Percentiles rank a stretch among this genome's conserved stretches.
phyloP scores from a whole-genome alignment of 2,113 vertebrate species.

The Poeciliopsis prolifica region DNA sequence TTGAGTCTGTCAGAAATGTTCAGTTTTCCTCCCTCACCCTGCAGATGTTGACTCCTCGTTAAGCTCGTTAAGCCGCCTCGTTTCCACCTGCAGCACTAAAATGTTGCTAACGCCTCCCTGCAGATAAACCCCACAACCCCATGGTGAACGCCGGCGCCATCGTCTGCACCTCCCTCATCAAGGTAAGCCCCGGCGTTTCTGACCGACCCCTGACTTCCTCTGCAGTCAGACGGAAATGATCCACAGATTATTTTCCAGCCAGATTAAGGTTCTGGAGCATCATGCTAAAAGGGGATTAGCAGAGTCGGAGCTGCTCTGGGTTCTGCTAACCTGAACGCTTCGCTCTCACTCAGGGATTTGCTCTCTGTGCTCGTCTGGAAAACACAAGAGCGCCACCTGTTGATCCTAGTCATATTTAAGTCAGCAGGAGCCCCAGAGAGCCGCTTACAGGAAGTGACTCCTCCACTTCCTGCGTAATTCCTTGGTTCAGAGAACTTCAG shows the following conservation, averaged over 20 bases:
- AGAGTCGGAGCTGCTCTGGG: neutral
- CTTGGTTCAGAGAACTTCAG: too few relatives aligned
- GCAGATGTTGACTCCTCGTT: neutral
- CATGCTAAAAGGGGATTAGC: conserved; percentile 67
- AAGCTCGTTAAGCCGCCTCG: neutral
- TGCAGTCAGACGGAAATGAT: conserved; percentile 4
- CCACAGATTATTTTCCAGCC: conserved; percentile 35
- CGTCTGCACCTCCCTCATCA: conserved; percentile 97
- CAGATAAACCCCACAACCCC: conserved; percentile 98
- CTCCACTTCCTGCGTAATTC: too few relatives aligned
- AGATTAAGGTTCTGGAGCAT: conserved; percentile 72
- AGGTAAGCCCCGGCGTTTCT: conserved; percentile 81
- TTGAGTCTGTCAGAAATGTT: too few relatives aligned
- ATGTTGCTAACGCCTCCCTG: neutral
- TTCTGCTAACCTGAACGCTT: conserved; percentile 15
- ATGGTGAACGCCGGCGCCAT: conserved; percentile 99
- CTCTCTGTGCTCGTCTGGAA: neutral
- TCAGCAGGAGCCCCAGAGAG: neutral
- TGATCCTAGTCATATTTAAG: conserved; percentile 7
- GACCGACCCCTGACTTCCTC: neutral
- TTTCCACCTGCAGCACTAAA: conserved; percentile 1
- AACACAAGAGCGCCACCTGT: conserved; percentile 44
- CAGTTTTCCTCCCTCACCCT: neutral
- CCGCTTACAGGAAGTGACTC: conserved; percentile 17
- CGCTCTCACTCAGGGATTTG: conserved; percentile 12